These are phyloP conservation scores for Gadus chalcogrammus DNA, from an alignment of 2,113 vertebrate genomes.

Conservation along the genomic window DNA sequence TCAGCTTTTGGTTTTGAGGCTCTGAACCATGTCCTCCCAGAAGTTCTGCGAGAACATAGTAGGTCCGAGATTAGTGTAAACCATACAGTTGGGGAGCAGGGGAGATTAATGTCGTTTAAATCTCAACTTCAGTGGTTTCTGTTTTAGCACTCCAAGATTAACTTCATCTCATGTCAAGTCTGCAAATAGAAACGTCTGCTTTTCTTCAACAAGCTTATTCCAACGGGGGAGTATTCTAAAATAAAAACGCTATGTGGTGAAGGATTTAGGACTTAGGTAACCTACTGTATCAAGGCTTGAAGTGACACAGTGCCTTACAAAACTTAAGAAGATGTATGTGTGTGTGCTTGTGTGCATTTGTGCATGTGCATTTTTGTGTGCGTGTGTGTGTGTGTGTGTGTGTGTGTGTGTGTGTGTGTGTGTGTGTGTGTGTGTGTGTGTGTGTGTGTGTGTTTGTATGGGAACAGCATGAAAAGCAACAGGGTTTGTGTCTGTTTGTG, in stretches of 20 bases:
- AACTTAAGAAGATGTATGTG: no score
- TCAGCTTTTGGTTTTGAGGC: no score
- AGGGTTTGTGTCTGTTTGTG: background rate
- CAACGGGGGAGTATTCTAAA: background rate
- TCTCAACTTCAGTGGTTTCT: background rate
- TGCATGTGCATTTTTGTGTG: background rate
- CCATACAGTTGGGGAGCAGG: no score
- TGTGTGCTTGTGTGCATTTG: background rate
- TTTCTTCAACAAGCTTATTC: background rate
- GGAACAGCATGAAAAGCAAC: background rate
- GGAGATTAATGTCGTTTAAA: background rate
- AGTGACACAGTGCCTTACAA: background rate
- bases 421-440: background rate
- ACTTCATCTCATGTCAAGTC: background rate
- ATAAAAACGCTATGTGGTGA: background rate
- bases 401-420: background rate
- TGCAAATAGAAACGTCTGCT: background rate
- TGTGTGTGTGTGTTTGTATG: background rate
- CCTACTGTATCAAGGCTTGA: background rate
- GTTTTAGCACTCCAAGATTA: background rate
- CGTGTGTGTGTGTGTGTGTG: conserved; percentile 3
- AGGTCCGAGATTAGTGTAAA: no score
- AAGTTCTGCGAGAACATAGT: no score
- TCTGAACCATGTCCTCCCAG: no score
- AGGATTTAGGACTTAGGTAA: background rate